phyloP scores from a whole-genome alignment of 2,797 vertebrate genomes.

The Manis javanica region DNA sequence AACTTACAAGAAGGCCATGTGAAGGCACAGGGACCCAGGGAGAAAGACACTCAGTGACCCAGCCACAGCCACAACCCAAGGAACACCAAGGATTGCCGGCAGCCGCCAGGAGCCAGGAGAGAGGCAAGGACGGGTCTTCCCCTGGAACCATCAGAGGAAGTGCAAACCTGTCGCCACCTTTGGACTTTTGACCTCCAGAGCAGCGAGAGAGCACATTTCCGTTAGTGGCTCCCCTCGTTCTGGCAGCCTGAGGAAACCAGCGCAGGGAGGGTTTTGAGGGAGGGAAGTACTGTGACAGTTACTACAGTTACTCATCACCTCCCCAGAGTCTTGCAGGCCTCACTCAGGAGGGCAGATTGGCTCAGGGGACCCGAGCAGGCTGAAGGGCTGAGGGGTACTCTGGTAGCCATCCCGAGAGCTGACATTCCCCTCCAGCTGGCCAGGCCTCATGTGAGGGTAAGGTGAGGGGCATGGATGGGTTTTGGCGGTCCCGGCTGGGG shows the following conservation, averaged over 20 bases:
- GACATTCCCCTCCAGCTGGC: not conserved
- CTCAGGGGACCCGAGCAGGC: not conserved
- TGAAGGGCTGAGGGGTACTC: rapidly evolving
- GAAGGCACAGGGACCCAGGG: not conserved
- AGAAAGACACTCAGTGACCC: not conserved
- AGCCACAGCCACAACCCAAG: rapidly evolving
- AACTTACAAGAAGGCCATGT: rapidly evolving
- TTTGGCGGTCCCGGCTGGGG: not conserved
- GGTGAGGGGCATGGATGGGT: not conserved
- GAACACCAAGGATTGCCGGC: rapidly evolving
- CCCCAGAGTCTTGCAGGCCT: not conserved
- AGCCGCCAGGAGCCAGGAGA: not conserved
- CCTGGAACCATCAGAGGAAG: not conserved
- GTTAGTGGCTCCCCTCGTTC: too few relatives aligned
- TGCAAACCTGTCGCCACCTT: rapidly evolving
- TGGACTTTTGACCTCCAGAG: not conserved
- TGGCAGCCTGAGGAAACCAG: not conserved
- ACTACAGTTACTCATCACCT: rapidly evolving
- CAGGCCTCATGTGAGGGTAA: not conserved
- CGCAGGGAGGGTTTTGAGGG: rapidly evolving
- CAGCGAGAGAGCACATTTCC: not conserved
- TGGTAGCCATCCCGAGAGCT: not conserved
- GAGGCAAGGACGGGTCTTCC: not conserved
- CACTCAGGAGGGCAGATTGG: rapidly evolving
- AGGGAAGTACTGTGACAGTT: rapidly evolving